Conservation (phyloP, 2,797 vertebrate genomes). For the Delichon dasypus region DNA sequence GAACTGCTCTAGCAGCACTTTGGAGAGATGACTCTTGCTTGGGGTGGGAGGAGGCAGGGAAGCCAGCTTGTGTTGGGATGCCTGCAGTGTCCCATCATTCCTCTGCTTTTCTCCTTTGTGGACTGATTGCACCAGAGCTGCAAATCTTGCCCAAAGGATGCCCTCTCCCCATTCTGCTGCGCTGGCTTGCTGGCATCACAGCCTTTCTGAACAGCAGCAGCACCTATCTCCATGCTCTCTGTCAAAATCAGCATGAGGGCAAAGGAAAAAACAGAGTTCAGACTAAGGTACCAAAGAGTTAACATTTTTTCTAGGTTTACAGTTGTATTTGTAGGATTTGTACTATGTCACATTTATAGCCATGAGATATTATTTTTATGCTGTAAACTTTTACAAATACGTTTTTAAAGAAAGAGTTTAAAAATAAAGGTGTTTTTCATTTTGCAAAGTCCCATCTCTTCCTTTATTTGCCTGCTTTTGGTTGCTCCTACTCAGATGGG, state of each 20-base stretch:
- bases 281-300: slow-evolving; percentile 79
- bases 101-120: not conserved
- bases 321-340: slow-evolving; percentile 73
- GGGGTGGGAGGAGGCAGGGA: not conserved
- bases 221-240: not conserved
- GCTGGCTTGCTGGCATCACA: not conserved
- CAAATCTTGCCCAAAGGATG: not conserved
- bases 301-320: slow-evolving; percentile 76
- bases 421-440: slow-evolving; percentile 78
- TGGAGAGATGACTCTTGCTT: not conserved
- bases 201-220: not conserved
- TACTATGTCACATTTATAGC: slow-evolving; percentile 74
- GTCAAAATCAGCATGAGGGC: not conserved
- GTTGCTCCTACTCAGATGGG: not conserved
- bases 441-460: slow-evolving; percentile 52
- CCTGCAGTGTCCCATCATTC: not conserved
- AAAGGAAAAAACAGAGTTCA: not conserved
- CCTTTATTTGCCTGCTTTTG: not conserved
- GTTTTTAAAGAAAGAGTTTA: slow-evolving; percentile 73
- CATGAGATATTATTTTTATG: slow-evolving; percentile 74
- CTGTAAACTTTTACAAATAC: slow-evolving; percentile 70
- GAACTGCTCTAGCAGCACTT: not conserved
- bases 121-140: not conserved
- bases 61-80: not conserved
- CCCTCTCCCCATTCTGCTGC: not conserved